Evolutionary conservation across 2,113 vertebrate species (phyloP), one percentile per base, ranked within the genome.

Genomic region (Ochotona princeps): DNA sequence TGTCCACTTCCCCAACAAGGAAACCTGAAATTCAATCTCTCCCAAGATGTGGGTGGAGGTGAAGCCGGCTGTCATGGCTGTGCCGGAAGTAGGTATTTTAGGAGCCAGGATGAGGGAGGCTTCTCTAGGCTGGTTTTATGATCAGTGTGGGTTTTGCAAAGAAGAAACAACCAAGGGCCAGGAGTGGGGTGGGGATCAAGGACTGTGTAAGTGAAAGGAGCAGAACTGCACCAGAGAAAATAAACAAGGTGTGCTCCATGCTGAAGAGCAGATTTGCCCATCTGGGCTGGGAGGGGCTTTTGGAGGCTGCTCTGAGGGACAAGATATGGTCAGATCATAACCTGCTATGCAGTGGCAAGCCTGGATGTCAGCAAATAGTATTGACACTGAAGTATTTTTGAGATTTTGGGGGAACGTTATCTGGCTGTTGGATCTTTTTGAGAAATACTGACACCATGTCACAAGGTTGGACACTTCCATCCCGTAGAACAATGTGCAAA

Each of bases 381-480:
- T 44, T 87, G 63, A 67, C 25, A 23, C 2, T 69, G 81, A 88
- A 60, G 88, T 82, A 10, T 18, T 78, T 87, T 67, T 80, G 44
- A 32, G 83, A 61, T 38, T 35, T 92, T 25, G 32, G 72, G 15
- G 9, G 47, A 87, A 12, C 67, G 44, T 72, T 30, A n/a, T 69
- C 44, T 70, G 73, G 26, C 67, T 88, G 13, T 23, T 79, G 63
- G 30, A 91, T 51, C 70, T 23, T 9, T 83, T 65, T 80, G 35
- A 87, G 35, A 80, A 75, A 57, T 23, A 74, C 23, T 38, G 23
- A 72, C 25, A 38, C 25, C 66, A 49, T 92, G 92, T 95, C 66
- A 73, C 63, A 67, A 49, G 23, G 10, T 57, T 70, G 70, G 70
- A 74, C 47, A n/a, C 76, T 72, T 90, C 54, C 20, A 9, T 84